Conservation (phyloP, 2,113 vertebrate species). For the Onychorhynchus coronatus region DNA sequence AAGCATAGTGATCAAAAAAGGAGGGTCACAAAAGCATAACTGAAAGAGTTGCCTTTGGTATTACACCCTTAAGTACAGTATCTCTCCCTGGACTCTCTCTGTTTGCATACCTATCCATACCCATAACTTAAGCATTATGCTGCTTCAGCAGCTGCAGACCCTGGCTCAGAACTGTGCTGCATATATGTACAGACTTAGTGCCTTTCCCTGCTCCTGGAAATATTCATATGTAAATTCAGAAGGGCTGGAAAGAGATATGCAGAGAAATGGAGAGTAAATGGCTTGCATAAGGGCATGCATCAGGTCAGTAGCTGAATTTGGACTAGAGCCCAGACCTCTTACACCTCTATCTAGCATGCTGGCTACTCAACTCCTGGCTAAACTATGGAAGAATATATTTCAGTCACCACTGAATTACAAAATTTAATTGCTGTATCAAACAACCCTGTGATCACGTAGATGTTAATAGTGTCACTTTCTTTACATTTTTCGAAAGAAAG, state of each 20-base stretch:
- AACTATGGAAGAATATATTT: not conserved
- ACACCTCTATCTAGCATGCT: not conserved
- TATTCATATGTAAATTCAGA: not conserved
- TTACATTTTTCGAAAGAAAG: not conserved
- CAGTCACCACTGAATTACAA: not conserved
- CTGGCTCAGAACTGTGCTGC: not conserved
- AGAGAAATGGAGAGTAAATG: not conserved
- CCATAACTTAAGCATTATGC: not conserved
- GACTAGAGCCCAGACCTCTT: not conserved
- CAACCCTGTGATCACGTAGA: fast-evolving
- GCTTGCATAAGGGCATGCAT: not conserved
- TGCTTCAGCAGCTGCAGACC: not conserved
- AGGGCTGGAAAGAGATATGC: not conserved
- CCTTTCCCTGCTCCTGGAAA: not conserved
- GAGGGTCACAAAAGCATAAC: not conserved
- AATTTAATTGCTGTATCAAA: not conserved
- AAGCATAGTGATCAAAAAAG: not conserved
- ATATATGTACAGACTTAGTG: not conserved
- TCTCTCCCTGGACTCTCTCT: not conserved
- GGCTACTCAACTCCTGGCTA: not conserved
- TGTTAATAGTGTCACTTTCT: not conserved
- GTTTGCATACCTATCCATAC: not conserved
- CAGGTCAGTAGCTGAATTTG: not conserved
- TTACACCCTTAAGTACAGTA: not conserved
- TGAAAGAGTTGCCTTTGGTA: not conserved